phyloP scores from a whole-genome alignment of 2,888 invertebrate genomes.

The Dasypogon diadema region DNA sequence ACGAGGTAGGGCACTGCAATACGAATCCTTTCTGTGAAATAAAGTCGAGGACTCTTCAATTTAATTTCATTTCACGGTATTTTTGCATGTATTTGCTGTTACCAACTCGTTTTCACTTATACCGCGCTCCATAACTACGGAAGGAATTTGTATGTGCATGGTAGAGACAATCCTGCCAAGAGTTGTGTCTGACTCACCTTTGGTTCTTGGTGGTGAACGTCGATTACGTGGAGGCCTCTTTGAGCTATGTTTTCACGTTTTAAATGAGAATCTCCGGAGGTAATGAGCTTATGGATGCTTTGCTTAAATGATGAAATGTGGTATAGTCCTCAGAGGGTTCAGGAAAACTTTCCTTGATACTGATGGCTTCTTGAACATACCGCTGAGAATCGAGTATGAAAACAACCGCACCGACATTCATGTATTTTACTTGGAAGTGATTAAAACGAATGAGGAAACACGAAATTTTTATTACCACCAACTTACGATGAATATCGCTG shows the following conservation, averaged over 20 bases:
- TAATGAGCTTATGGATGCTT: conserved; percentile 44
- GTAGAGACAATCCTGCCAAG: not conserved
- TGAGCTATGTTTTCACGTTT: conserved; percentile 20
- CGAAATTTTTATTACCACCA: not conserved
- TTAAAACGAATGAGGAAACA: conserved; percentile 34
- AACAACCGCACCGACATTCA: not conserved
- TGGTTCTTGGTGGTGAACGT: conserved; percentile 13
- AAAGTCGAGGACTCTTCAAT: conserved; percentile 35
- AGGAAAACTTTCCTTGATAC: no score
- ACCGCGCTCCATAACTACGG: not conserved
- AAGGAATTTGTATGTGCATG: not conserved
- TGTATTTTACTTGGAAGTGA: conserved; percentile 31
- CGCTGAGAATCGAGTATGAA: not conserved
- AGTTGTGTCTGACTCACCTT: conserved; percentile 30
- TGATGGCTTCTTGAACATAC: not conserved
- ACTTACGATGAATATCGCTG: not conserved
- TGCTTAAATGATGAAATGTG: not conserved
- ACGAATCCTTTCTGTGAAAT: conserved; percentile 27
- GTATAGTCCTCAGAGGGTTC: no score
- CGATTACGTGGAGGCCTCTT: conserved; percentile 10
- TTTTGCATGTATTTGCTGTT: conserved; percentile 35
- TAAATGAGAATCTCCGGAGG: conserved; percentile 16
- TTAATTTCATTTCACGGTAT: conserved; percentile 46
- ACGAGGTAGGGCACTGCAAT: not conserved
- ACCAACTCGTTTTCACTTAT: conserved; percentile 11